Evolutionary conservation across 2,113 vertebrate species (phyloP), one percentile per base, ranked within the genome.

Genomic region (Zosterops japonicus): DNA sequence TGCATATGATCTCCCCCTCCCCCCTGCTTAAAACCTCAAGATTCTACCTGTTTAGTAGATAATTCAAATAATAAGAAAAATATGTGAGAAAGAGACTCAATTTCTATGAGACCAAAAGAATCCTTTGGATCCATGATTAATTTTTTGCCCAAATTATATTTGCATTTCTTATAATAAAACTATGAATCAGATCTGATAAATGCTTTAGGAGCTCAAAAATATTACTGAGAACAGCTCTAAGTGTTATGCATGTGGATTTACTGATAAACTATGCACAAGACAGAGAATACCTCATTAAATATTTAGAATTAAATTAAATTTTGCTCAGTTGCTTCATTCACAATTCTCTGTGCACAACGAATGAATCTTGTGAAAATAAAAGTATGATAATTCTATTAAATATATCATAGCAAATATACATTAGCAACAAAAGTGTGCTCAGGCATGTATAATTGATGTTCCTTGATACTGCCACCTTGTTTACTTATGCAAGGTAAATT

Each of bases 1-100:
- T 61, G n/a, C 2, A 23, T 41, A 41, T 25, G 17, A 61, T 31
- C 41, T 9, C 11, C 2, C 16, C 4, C 3, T 6, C 2, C 11
- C 9, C 1, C 4, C 7, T 7, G 4, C 6, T 47, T 25, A 53
- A 71, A 77, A 57, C 14, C 4, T 42, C 8, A 67, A 31, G 6
- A 17, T 6, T 4, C 5, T 47, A 27, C 5, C 4, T 67, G 31
- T 46, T 27, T 71, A 56, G 12, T 27, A 4, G 12, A 76, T 42
- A 68, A 56, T 56, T 63, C 53, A 8, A 67, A 46, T 41, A n/a
- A 65, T 11, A 74, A 46, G 3, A 3, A 78, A 89, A 83, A 69
- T 49, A 31, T 12, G 3, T 39, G 11, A 61, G 24, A 75, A 82
- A 75, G 5, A 31, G 0, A 31, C 24, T 35, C 16, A 27, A 1